Percentiles rank a stretch among this genome's conserved stretches.
These are phyloP conservation scores for Microctonus brassicae DNA, from an alignment of 2,888 invertebrate genomes.

Conservation along the genomic window DNA sequence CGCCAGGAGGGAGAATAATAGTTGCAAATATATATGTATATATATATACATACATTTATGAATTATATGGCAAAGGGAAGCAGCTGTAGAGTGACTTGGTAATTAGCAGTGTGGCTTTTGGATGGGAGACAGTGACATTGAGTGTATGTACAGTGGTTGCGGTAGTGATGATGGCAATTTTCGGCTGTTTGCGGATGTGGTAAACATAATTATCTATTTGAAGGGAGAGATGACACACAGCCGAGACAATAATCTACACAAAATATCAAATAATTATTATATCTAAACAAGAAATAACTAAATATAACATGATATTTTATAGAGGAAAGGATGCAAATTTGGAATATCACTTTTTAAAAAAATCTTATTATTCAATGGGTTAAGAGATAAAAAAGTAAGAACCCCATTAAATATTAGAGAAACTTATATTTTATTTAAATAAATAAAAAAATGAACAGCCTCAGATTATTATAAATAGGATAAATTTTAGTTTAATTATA, in stretches of 20 bases:
- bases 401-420: too few relatives aligned
- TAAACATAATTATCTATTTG: constrained; percentile 10
- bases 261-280: background rate
- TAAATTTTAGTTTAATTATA: too few relatives aligned
- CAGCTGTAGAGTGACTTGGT: constrained; percentile 9
- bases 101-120: constrained; percentile 10
- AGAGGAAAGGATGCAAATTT: too few relatives aligned
- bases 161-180: background rate
- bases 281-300: too few relatives aligned
- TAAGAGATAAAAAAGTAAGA: too few relatives aligned
- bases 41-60: background rate
- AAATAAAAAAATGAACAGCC: too few relatives aligned
- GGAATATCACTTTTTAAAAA: too few relatives aligned
- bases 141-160: background rate
- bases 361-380: too few relatives aligned
- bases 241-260: background rate
- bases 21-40: background rate
- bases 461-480: too few relatives aligned
- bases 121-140: background rate
- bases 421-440: too few relatives aligned
- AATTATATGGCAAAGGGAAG: background rate
- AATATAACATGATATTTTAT: too few relatives aligned
- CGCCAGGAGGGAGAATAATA: constrained; percentile 5
- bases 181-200: background rate
- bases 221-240: background rate